phyloP scores from a whole-genome alignment of 1,140 invertebrate species.

The Thalassaphorura encarpata region DNA sequence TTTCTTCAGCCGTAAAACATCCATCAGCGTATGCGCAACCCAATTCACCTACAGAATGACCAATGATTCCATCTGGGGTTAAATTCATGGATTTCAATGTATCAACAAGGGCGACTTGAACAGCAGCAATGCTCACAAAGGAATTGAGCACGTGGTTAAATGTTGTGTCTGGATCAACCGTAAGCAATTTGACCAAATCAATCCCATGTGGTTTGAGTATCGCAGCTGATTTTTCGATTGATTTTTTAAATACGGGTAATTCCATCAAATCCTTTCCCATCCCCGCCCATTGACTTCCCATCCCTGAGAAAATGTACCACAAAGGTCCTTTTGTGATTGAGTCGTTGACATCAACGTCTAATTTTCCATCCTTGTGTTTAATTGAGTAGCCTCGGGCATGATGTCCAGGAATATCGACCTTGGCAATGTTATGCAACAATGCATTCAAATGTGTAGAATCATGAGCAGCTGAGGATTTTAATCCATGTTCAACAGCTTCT shows the following conservation, averaged over 20 bases:
- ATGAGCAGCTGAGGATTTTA: conserved; percentile 38
- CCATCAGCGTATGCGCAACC: conserved; percentile 96
- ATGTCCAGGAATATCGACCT: conserved; percentile 56
- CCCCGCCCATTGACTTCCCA: conserved; percentile 92
- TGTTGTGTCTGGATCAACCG: conserved; percentile 58
- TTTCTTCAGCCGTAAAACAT: conserved; percentile 82
- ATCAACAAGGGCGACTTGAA: conserved; percentile 75
- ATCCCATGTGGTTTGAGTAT: conserved; percentile 63
- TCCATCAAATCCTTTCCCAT: conserved; percentile 79
- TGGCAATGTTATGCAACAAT: conserved; percentile 62
- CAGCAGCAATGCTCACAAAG: conserved; percentile 86
- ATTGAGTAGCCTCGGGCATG: conserved; percentile 65
- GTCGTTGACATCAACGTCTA: conserved; percentile 37
- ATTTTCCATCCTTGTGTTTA: conserved; percentile 44
- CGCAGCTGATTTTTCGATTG: conserved; percentile 62
- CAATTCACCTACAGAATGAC: conserved; percentile 90
- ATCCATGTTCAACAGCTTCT: conserved; percentile 52
- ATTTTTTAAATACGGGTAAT: conserved; percentile 65
- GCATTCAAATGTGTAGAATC: conserved; percentile 65
- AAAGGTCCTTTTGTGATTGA: conserved; percentile 48
- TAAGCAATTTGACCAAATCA: conserved; percentile 62
- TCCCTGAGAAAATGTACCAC: conserved; percentile 92
- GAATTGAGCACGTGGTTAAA: conserved; percentile 76
- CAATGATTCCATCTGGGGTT: conserved; percentile 82
- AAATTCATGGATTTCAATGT: conserved; percentile 67